Base-by-base conservation (phyloP, 2,113 vertebrate species). In the Microtus richardsoni region DNA sequence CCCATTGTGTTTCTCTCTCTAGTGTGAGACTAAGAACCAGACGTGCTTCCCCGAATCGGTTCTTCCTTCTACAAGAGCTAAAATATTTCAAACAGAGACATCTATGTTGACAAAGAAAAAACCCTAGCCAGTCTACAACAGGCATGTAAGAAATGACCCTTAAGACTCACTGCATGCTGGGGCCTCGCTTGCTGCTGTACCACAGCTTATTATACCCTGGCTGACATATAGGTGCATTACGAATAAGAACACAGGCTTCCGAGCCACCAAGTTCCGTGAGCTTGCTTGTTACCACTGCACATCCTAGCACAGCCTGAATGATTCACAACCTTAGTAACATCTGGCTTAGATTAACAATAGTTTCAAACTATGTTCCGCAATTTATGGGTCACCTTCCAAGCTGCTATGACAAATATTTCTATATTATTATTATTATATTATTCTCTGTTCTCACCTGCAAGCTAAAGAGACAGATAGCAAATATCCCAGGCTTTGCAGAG, bases 401-500 rank as follows among this genome's bases (percentile, higher is more conserved):
- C 13, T 47, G 17, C 5, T 52, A 16, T n/a, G n/a, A 77, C 10
- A 21, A 7, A 10, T 70, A 78, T 79, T 74, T 84, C 54, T 78
- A 4, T 33, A 39, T 33, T 79, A 30, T 41, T 79, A 30, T 41
- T 30, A 80, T 80, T 16, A 41, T 66, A 62, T 86, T 26, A 16
- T 36, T 84, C 68, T 87, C 82, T 77, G 36, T 36, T 88, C 41
- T 7, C 62, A 36, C 82, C 58, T 73, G 74, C 54, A 73, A 78
- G 88, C 5, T 30, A 54, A 96, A 93, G 47, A 16, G 16, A 17
- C 80, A 78, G 26, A 85, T 5, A 54, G 21, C 84, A 96, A 95
- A 85, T 88, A 96, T 95, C 90, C 89, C 6, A 54, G 39, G 39
- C 39, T 92, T 94, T 54, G 26, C 47, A 54, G 78, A 60, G 74